Evolutionary conservation across 2,113 vertebrate genomes (phyloP).

Genomic region (Sinocyclocheilus rhinocerous): DNA sequence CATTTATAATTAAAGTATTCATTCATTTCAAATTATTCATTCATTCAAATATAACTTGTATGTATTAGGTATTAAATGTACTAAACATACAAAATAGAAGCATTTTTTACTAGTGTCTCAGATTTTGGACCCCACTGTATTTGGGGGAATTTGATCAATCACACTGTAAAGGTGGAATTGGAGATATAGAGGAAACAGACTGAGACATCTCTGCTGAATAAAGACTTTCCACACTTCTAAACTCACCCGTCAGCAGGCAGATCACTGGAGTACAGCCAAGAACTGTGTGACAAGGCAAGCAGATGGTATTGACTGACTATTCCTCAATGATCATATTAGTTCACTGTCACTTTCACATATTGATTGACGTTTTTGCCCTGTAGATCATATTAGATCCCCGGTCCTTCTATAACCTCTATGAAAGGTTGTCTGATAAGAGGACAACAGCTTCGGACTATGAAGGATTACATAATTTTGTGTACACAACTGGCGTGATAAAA

Average conservation of each 20-base stretch:
- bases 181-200: constrained; percentile 62
- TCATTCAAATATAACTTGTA: too few relatives aligned
- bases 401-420: constrained; percentile 33
- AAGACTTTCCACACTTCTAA: constrained; percentile 53
- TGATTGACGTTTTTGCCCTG: constrained; percentile 48
- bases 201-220: constrained; percentile 67
- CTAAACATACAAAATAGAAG: background rate
- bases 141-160: constrained; percentile 58
- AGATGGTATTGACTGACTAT: constrained; percentile 52
- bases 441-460: constrained; percentile 30
- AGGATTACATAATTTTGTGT: background rate
- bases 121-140: background rate
- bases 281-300: constrained; percentile 13
- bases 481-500: background rate
- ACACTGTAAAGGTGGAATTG: constrained; percentile 43
- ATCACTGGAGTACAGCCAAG: constrained; percentile 38
- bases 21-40: too few relatives aligned
- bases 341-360: constrained; percentile 57
- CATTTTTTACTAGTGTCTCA: background rate
- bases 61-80: too few relatives aligned
- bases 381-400: constrained; percentile 52
- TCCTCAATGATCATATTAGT: constrained; percentile 52
- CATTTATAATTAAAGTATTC: background rate
- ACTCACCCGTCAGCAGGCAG: constrained; percentile 38
- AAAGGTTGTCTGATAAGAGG: constrained; percentile 31